phyloP scores from a whole-genome alignment of 2,113 vertebrate species.

The Manacus vitellinus region DNA sequence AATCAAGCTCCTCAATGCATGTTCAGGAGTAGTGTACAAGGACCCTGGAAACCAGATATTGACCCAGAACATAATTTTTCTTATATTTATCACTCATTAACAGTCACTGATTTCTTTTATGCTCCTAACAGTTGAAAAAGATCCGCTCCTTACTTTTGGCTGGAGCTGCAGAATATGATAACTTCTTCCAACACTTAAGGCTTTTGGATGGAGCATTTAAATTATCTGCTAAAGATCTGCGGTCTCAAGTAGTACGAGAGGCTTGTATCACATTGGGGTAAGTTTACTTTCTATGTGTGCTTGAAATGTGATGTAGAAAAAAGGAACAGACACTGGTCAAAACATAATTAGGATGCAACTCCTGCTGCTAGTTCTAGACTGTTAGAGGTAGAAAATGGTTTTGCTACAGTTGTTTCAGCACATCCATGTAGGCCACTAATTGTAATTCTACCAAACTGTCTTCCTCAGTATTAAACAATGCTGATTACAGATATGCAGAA shows the following conservation, averaged over 20 bases:
- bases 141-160: conserved; percentile 92
- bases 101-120: neutral
- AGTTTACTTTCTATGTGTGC: neutral
- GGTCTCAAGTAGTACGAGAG: conserved; percentile 96
- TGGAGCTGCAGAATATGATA: conserved; percentile 90
- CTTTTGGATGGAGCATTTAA: conserved; percentile 93
- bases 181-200: conserved; percentile 92
- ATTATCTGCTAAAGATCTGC: conserved; percentile 93
- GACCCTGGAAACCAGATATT: neutral
- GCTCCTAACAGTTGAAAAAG: conserved; percentile 87
- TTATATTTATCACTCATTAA: neutral
- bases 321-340: neutral
- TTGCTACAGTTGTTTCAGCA: neutral
- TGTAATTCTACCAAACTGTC: neutral
- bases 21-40: neutral
- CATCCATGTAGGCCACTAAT: neutral
- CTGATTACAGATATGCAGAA: neutral
- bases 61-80: neutral
- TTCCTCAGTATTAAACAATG: neutral
- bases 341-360: neutral
- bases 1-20: neutral
- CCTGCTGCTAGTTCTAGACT: rapidly evolving
- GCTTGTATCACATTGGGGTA: conserved; percentile 97
- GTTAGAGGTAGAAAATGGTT: neutral
- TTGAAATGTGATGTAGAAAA: neutral